Conservation (phyloP, 2,797 vertebrate genomes). For the Rhinichthys osculus region DNA sequence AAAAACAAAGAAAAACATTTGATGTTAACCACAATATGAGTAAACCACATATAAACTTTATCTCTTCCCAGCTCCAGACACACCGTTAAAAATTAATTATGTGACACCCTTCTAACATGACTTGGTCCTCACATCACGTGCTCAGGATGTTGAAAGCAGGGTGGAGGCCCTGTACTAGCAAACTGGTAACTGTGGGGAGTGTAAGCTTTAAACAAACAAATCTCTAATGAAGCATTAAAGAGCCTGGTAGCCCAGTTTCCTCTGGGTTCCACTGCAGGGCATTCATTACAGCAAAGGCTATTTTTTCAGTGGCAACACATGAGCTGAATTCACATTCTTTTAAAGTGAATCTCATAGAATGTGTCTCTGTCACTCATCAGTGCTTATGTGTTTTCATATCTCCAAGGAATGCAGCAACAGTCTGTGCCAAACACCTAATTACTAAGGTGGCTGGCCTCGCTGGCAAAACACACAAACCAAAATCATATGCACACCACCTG, state of each 20-base stretch:
- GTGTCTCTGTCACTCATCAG: slow-evolving; percentile 12
- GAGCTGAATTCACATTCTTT: slow-evolving; percentile 13
- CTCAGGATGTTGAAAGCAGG: slow-evolving; percentile 26
- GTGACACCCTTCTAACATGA: slow-evolving; percentile 56
- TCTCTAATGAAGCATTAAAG: slow-evolving; percentile 54
- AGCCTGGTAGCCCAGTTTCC: slow-evolving; percentile 48
- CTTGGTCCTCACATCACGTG: slow-evolving; percentile 35
- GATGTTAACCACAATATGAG: background rate
- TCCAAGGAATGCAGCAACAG: slow-evolving; percentile 16
- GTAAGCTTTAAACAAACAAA: slow-evolving; percentile 55
- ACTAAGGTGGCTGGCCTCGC: slow-evolving; percentile 23
- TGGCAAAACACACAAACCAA: slow-evolving; percentile 24
- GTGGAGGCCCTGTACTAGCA: slow-evolving; percentile 26
- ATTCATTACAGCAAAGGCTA: slow-evolving; percentile 23
- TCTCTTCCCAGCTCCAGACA: slow-evolving; percentile 54
- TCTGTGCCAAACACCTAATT: slow-evolving; percentile 40
- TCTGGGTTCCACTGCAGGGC: slow-evolving; percentile 13
- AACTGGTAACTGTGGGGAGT: slow-evolving; percentile 22
- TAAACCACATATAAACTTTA: background rate
- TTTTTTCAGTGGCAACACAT: background rate
- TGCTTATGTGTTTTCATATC: background rate
- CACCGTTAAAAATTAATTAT: slow-evolving; percentile 71
- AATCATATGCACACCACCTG: slow-evolving; percentile 32
- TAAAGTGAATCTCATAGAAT: slow-evolving; percentile 10
- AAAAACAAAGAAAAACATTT: slow-evolving; percentile 16